Percentiles rank a stretch among this genome's conserved stretches.
Conservation (phyloP, 2,888 invertebrate genomes). For the Clostera curtula region DNA sequence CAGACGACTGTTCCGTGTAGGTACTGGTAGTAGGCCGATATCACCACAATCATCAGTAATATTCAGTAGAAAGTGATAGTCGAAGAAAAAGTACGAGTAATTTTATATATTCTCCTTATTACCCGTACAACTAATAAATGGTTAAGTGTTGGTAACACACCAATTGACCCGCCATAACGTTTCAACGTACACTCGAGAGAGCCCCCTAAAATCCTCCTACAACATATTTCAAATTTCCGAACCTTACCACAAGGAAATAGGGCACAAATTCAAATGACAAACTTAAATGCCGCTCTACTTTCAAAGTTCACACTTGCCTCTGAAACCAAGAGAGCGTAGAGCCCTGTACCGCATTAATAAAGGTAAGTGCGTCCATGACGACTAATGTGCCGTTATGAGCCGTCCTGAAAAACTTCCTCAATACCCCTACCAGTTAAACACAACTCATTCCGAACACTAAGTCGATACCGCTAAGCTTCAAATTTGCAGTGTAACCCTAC, state of each 20-base stretch:
- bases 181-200: conserved; percentile 24
- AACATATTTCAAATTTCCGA: too few relatives aligned
- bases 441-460: conserved; percentile 30
- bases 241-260: too few relatives aligned
- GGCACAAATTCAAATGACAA: too few relatives aligned
- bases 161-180: conserved; percentile 41
- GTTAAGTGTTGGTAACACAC: conserved; percentile 34
- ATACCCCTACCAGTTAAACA: conserved; percentile 28
- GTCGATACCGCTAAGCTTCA: conserved; percentile 20
- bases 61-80: too few relatives aligned
- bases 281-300: too few relatives aligned
- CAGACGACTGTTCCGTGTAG: too few relatives aligned
- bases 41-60: too few relatives aligned
- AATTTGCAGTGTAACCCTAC: conserved; percentile 18
- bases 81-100: too few relatives aligned
- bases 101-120: too few relatives aligned
- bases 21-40: too few relatives aligned
- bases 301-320: too few relatives aligned
- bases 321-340: conserved; percentile 53
- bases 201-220: too few relatives aligned
- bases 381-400: conserved; percentile 68
- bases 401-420: conserved; percentile 63
- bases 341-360: conserved; percentile 67
- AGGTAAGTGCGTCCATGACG: conserved; percentile 62
- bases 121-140: conserved; percentile 30